Conservation (phyloP, 2,113 vertebrate species). For the Anoura caudifer region DNA sequence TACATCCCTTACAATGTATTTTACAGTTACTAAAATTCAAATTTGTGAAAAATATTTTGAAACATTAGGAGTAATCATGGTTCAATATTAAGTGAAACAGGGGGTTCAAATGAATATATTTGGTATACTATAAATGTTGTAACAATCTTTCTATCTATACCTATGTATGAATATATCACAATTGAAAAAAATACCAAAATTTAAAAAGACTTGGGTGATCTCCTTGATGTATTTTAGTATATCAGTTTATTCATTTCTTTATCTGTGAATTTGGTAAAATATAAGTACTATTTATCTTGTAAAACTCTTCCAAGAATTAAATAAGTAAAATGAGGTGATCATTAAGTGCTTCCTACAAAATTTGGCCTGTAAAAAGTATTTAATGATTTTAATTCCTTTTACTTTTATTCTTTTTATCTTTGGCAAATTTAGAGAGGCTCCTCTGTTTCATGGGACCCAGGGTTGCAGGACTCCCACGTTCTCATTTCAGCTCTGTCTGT, state of each 20-base stretch:
- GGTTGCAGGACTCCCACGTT: not conserved
- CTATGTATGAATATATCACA: not conserved
- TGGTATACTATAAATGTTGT: not conserved
- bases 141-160: not conserved
- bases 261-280: not conserved
- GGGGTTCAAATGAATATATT: not conserved
- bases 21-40: not conserved
- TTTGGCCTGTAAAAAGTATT: not conserved
- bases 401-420: not conserved
- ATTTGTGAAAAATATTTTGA: constrained; percentile 1
- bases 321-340: not conserved
- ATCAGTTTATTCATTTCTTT: not conserved
- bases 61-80: not conserved
- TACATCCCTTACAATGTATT: not conserved
- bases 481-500: not conserved
- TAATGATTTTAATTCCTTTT: not conserved
- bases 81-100: not conserved
- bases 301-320: not conserved
- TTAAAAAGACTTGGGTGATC: not conserved
- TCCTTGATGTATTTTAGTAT: not conserved
- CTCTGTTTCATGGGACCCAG: not conserved
- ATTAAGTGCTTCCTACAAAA: not conserved
- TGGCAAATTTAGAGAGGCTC: not conserved
- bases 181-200: not conserved
- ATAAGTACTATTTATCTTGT: not conserved